Conservation (phyloP, 2,113 vertebrate genomes). For the Aptenodytes forsteri region DNA sequence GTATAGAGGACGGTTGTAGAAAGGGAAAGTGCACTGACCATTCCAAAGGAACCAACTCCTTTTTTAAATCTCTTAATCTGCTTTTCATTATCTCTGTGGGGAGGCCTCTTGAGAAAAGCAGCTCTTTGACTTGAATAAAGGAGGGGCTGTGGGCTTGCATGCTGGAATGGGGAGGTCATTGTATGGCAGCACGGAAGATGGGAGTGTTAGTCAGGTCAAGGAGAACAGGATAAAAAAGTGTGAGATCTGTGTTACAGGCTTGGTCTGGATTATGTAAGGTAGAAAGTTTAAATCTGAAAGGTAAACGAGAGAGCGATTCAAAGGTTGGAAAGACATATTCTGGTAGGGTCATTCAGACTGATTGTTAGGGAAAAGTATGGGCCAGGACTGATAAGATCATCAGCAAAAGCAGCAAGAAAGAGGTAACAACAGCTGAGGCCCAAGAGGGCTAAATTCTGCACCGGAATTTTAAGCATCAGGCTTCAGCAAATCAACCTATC, state of each 20-base stretch:
- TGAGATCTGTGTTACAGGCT: slow-evolving; percentile 30
- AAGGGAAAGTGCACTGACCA: slow-evolving; percentile 61
- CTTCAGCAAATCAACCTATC: background rate
- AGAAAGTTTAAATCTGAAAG: slow-evolving; percentile 23
- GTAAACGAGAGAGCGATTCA: background rate
- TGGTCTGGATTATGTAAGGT: slow-evolving; percentile 15
- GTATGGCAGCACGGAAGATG: background rate
- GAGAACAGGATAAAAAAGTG: slow-evolving; percentile 47
- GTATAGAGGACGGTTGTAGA: slow-evolving; percentile 35
- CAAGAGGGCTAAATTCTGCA: background rate
- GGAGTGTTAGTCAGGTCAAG: slow-evolving; percentile 40
- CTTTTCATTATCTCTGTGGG: slow-evolving; percentile 70
- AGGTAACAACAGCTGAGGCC: background rate
- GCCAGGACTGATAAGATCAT: background rate
- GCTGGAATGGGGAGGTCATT: slow-evolving; percentile 61
- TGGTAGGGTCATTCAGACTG: background rate
- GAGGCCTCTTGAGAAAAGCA: slow-evolving; percentile 68
- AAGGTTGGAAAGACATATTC: background rate
- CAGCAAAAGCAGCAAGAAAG: slow-evolving; percentile 8
- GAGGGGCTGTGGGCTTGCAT: slow-evolving; percentile 28
- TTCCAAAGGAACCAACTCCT: slow-evolving; percentile 49
- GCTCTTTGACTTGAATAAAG: slow-evolving; percentile 66
- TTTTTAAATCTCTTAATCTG: slow-evolving; percentile 68
- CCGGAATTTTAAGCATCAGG: background rate
- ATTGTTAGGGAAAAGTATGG: background rate